Percentiles rank a stretch among this genome's conserved stretches.
phyloP scores from a whole-genome alignment of 2,888 invertebrate genomes.

The Dascillus cervinus region DNA sequence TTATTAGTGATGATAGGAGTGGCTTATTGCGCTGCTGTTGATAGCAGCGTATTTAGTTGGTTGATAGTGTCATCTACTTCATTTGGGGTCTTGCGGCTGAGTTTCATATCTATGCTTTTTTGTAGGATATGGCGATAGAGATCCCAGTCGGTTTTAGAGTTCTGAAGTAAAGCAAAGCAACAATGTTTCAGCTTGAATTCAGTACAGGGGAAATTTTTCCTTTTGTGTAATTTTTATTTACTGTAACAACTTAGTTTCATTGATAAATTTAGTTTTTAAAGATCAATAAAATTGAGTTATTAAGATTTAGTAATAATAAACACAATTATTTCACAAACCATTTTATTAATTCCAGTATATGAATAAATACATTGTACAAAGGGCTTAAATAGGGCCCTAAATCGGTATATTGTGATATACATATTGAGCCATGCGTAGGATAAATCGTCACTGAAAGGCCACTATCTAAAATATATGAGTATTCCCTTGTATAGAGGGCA shows the following conservation, averaged over 20 bases:
- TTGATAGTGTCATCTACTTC: slow-evolving; percentile 1
- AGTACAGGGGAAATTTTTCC: too few species aligned
- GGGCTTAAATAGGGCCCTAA: slow-evolving; percentile 19
- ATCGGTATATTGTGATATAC: slow-evolving; percentile 23
- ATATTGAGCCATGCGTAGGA: slow-evolving; percentile 32
- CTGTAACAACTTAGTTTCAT: too few species aligned
- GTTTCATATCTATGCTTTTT: not conserved
- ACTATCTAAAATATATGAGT: slow-evolving; percentile 30
- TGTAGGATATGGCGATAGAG: not conserved
- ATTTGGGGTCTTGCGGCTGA: not conserved
- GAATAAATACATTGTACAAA: slow-evolving; percentile 24
- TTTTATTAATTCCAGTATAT: slow-evolving; percentile 28
- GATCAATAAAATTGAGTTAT: too few species aligned
- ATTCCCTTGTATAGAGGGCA: slow-evolving; percentile 37
- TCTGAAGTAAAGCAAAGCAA: too few species aligned
- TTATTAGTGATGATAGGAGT: too few species aligned
- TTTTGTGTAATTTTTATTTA: too few species aligned
- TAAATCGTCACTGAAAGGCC: slow-evolving; percentile 33
- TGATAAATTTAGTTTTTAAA: too few species aligned
- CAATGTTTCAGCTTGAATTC: too few species aligned
- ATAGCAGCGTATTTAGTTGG: too few species aligned
- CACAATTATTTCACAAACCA: slow-evolving; percentile 20
- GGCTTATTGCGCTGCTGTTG: too few species aligned
- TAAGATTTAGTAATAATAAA: too few species aligned
- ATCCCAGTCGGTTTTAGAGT: slow-evolving; percentile 1